These are phyloP conservation scores for Catharus bicknelli DNA, from an alignment of 2,113 vertebrate genomes.

Conservation along the genomic window DNA sequence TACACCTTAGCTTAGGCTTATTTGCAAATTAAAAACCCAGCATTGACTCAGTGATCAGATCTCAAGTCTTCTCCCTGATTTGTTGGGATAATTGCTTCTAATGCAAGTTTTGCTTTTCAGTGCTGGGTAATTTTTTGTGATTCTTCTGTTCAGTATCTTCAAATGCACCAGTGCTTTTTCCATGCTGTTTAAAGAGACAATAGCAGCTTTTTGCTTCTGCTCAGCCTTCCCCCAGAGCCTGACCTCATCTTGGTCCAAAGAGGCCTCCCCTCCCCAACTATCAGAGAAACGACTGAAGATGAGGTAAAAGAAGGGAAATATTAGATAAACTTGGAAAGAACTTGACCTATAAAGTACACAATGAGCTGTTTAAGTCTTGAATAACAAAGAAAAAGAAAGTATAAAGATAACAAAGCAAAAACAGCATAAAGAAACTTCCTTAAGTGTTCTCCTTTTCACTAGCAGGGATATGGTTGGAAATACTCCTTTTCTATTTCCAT, in stretches of 20 bases:
- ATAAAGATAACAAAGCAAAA: not conserved
- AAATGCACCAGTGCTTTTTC: not conserved
- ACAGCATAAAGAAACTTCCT: not conserved
- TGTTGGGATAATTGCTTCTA: not conserved
- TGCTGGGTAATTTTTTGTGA: not conserved
- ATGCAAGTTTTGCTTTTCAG: not conserved
- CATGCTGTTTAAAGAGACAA: not conserved
- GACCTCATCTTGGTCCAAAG: not conserved
- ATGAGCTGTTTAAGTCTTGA: not conserved
- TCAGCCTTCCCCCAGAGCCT: not conserved
- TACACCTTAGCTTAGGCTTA: not conserved
- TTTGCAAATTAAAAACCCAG: not conserved
- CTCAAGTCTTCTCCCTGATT: not conserved
- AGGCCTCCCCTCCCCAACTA: not conserved
- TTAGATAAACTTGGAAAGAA: not conserved
- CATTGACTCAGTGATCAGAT: not conserved
- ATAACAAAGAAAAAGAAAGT: not conserved
- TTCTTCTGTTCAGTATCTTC: not conserved
- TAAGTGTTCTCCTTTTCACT: not conserved
- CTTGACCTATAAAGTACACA: not conserved
- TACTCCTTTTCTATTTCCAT: not conserved
- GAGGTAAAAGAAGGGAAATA: not conserved
- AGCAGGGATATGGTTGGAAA: not conserved
- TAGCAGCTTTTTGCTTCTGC: not conserved
- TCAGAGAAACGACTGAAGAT: not conserved